A percentile compares a stretch with the other conserved stretches of the same genome.
phyloP scores from a whole-genome alignment of 2,888 invertebrate genomes.

The Plebejus anna region DNA sequence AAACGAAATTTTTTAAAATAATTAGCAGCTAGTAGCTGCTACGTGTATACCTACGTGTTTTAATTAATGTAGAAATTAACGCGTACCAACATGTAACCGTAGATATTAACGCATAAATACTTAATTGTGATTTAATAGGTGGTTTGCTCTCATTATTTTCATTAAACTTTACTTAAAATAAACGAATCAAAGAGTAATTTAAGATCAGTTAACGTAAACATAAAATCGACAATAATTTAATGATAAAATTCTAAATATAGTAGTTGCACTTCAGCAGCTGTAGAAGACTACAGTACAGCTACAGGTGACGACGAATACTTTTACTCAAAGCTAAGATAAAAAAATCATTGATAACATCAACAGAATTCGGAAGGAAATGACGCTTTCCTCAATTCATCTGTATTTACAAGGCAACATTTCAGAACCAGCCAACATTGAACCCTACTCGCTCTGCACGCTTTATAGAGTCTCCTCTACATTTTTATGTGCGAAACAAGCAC shows the following conservation, averaged over 20 bases:
- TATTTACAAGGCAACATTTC: constrained; percentile 27
- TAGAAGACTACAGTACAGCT: neutral
- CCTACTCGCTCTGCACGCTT: constrained; percentile 21
- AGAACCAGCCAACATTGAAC: constrained; percentile 31
- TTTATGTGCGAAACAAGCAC: constrained; percentile 30
- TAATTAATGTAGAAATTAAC: too few relatives aligned
- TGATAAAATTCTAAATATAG: neutral
- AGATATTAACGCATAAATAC: too few relatives aligned
- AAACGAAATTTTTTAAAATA: neutral
- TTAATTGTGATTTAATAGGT: too few relatives aligned
- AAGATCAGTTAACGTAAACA: too few relatives aligned
- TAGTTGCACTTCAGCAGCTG: neutral
- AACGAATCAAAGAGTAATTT: too few relatives aligned
- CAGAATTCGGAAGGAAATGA: constrained; percentile 10
- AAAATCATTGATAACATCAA: neutral
- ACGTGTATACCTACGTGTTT: too few relatives aligned
- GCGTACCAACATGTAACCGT: too few relatives aligned
- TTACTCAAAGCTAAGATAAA: neutral
- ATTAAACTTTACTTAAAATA: too few relatives aligned
- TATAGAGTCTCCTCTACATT: constrained; percentile 17
- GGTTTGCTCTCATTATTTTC: too few relatives aligned
- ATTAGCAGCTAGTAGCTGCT: too few relatives aligned
- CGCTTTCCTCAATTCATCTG: constrained; percentile 18
- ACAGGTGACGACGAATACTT: neutral
- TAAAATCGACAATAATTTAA: too few relatives aligned